Percentiles rank a stretch among this genome's conserved stretches.
These are phyloP conservation scores for Iselma pallidipennis DNA, from an alignment of 2,888 invertebrate species.

Conservation along the genomic window DNA sequence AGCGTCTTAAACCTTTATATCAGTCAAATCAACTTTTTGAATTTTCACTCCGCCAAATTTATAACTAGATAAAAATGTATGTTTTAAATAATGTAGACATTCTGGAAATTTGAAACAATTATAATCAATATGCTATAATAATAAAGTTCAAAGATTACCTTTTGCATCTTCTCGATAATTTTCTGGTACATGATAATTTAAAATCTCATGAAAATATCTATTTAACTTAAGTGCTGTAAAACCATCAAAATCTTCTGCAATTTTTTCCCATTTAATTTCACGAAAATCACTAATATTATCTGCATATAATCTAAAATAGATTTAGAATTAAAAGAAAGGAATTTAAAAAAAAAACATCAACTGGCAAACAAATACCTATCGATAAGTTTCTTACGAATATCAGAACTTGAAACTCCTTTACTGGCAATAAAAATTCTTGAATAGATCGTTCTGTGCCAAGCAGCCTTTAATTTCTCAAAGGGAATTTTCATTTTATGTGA, in stretches of 20 bases:
- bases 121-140: background rate
- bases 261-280: conserved; percentile 33
- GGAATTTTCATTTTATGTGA: conserved; percentile 30
- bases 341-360: conserved; percentile 25
- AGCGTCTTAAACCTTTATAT: too few species aligned
- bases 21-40: background rate
- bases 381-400: conserved; percentile 25
- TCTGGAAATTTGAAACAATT: conserved; percentile 29
- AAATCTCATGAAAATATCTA: conserved; percentile 22
- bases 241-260: conserved; percentile 33
- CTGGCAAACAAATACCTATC: background rate
- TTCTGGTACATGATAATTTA: conserved; percentile 25
- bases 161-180: conserved; percentile 13
- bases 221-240: conserved; percentile 30
- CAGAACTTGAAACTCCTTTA: background rate
- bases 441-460: conserved; percentile 33
- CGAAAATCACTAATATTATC: conserved; percentile 34
- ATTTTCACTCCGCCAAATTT: background rate
- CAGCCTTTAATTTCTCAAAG: conserved; percentile 23
- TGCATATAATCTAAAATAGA: conserved; percentile 30
- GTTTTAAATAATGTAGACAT: conserved; percentile 14
- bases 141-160: conserved; percentile 22
- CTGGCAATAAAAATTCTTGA: conserved; percentile 31
- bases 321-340: background rate
- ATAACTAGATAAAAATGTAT: background rate